A percentile compares a stretch with the other conserved stretches of the same genome.
Evolutionary conservation across 2,113 vertebrate genomes (phyloP).

Genomic region (Platichthys stellatus): DNA sequence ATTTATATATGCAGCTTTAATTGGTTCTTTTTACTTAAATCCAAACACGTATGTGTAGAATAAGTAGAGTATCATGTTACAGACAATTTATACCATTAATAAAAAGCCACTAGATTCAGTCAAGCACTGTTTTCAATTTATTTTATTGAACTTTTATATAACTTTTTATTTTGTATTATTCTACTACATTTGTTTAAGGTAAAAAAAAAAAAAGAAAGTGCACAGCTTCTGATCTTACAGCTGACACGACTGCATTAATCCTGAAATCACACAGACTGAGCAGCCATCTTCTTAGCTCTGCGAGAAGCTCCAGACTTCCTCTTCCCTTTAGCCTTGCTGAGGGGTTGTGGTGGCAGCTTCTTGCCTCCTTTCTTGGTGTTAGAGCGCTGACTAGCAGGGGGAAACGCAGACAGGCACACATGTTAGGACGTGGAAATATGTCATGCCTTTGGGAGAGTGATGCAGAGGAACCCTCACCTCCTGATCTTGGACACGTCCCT

Average conservation of each 20-base stretch:
- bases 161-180: slow-evolving; percentile 10
- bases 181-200: neutral
- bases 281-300: slow-evolving; percentile 52
- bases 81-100: no score
- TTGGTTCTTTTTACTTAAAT: no score
- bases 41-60: no score
- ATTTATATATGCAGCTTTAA: no score
- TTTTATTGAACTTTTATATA: neutral
- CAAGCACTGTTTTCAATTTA: neutral
- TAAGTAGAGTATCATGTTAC: no score
- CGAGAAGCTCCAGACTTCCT: slow-evolving; percentile 56
- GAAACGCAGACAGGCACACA: neutral
- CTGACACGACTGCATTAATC: neutral
- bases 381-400: slow-evolving; percentile 8
- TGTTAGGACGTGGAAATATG: neutral
- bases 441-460: neutral
- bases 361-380: slow-evolving; percentile 33
- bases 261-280: neutral
- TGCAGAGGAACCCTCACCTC: slow-evolving; percentile 39
- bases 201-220: no score
- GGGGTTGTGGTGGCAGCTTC: neutral
- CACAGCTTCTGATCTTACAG: neutral
- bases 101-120: no score
- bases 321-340: slow-evolving; percentile 25
- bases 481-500: slow-evolving; percentile 2